Conservation (phyloP, 2,113 vertebrate species). For the Choloepus hoffmanni region DNA sequence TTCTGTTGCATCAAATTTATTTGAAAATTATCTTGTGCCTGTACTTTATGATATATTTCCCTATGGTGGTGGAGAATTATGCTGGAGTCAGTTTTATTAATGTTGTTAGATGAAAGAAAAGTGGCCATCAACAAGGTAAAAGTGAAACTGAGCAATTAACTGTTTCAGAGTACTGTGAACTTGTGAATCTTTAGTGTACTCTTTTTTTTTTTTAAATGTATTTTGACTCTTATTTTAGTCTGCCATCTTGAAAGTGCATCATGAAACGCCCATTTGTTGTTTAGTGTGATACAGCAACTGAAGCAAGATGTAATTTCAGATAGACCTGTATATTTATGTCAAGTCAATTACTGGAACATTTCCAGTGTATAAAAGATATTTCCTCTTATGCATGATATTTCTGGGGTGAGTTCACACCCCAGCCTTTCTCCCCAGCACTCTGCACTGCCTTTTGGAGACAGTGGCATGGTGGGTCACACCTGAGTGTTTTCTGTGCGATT, state of each 20-base stretch:
- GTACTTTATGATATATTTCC: neutral
- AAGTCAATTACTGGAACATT: neutral
- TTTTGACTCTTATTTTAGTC: neutral
- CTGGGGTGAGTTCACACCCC: neutral
- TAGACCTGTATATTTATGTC: neutral
- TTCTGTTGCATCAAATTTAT: slow-evolving; percentile 50
- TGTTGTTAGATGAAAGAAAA: slow-evolving; percentile 22
- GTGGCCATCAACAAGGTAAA: neutral
- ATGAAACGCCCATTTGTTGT: neutral
- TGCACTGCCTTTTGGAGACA: slow-evolving; percentile 38
- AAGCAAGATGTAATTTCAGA: neutral
- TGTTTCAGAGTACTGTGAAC: neutral
- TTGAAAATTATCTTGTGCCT: slow-evolving; percentile 57
- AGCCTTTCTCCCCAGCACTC: slow-evolving; percentile 18
- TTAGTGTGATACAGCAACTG: neutral
- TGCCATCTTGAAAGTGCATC: neutral
- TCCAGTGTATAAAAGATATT: neutral
- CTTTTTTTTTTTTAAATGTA: no score
- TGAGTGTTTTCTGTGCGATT: slow-evolving; percentile 31
- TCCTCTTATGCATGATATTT: neutral
- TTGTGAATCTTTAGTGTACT: neutral
- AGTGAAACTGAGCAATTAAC: neutral
- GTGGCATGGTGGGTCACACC: rapidly evolving
- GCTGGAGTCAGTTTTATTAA: neutral
- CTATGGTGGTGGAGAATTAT: neutral